A percentile compares a stretch with the other conserved stretches of the same genome.
Conservation (phyloP, 92 coral and sea anemone species). For the Epizoanthus stellaris region DNA sequence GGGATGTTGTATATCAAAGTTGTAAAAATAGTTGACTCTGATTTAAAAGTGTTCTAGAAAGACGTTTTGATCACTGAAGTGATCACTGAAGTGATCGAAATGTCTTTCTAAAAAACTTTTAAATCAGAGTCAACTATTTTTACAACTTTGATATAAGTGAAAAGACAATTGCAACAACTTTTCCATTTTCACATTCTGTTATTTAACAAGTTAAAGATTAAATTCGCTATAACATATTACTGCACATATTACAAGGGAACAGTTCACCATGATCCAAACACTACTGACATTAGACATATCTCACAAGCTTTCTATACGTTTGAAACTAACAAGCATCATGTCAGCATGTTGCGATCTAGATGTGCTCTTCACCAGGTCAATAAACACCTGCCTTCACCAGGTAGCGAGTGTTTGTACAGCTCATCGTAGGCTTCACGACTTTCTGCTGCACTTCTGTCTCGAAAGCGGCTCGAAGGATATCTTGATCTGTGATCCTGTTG, state of each 20-base stretch:
- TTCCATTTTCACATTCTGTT: too few relatives aligned
- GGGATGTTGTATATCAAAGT: too few relatives aligned
- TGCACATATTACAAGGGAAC: constrained; percentile 28
- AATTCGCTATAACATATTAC: neutral
- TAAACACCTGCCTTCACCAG: constrained; percentile 81
- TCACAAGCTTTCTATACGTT: too few relatives aligned
- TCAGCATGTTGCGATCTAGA: constrained; percentile 7
- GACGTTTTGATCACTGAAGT: too few relatives aligned
- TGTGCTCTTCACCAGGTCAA: constrained; percentile 58
- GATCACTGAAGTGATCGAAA: too few relatives aligned
- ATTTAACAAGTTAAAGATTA: neutral
- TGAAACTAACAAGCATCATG: neutral
- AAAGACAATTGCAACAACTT: too few relatives aligned
- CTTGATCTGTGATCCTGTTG: constrained; percentile 29
- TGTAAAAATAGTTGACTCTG: too few relatives aligned
- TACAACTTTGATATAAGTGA: too few relatives aligned
- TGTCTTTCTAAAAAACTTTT: too few relatives aligned
- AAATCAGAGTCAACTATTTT: too few relatives aligned
- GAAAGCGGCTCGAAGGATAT: constrained; percentile 6
- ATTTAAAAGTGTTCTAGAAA: too few relatives aligned
- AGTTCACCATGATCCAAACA: constrained; percentile 8
- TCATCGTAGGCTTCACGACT: neutral
- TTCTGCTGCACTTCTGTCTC: constrained; percentile 13
- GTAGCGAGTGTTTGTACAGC: constrained; percentile 4
- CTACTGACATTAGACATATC: too few relatives aligned